A percentile compares a stretch with the other conserved stretches of the same genome.
Conservation (phyloP, 2,113 vertebrate genomes). For the Lamprologus ornatipinnis region DNA sequence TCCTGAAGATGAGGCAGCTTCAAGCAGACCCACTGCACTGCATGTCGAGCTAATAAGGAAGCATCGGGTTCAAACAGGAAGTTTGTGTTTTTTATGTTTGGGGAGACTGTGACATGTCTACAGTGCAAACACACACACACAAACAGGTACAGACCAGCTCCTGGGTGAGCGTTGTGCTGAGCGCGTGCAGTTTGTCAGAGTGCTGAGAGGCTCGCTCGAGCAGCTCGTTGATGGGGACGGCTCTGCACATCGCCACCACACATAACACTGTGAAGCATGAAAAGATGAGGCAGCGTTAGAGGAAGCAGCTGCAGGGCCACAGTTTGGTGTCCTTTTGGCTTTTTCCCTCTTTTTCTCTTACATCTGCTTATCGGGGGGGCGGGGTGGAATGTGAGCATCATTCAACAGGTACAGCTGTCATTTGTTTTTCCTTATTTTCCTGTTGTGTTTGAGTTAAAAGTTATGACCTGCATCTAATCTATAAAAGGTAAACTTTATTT, state of each 20-base stretch:
- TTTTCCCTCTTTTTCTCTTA: background rate
- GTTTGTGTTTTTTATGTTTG: background rate
- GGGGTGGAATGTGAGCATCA: background rate
- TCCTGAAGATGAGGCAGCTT: background rate
- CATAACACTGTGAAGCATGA: conserved; percentile 17
- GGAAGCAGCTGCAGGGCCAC: background rate
- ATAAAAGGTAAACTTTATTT: background rate
- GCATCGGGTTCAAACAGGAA: background rate
- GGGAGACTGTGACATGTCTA: background rate
- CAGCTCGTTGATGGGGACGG: conserved; percentile 60
- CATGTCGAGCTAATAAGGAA: background rate
- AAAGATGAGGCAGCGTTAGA: background rate
- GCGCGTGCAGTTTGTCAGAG: conserved; percentile 70
- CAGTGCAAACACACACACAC: background rate
- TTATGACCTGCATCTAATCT: background rate
- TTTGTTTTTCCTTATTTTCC: background rate
- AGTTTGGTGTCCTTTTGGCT: fast-evolving
- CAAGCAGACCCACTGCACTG: background rate
- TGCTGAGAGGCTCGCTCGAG: conserved; percentile 69
- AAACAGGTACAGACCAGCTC: conserved; percentile 63
- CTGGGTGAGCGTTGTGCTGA: conserved; percentile 63
- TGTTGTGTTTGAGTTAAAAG: fast-evolving
- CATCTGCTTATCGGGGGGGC: background rate
- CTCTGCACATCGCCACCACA: background rate
- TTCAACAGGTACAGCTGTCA: background rate